Evolutionary conservation across 2,797 vertebrate genomes (phyloP).

Genomic region (Pseudocheirus occidentalis): DNA sequence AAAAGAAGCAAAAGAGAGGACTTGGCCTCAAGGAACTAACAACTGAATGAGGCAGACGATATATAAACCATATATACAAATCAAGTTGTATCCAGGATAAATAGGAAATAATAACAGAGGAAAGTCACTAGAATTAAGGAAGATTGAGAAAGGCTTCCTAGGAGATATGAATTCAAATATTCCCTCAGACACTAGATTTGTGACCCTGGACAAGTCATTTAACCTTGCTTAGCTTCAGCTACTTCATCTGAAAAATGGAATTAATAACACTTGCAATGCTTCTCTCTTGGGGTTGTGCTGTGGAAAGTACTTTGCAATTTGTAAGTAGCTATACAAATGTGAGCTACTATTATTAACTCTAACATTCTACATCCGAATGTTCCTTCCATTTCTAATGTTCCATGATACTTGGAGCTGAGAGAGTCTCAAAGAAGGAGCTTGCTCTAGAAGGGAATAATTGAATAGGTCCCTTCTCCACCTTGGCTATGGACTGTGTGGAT

Average conservation of each 20-base stretch:
- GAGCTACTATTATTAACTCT: background rate
- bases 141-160: background rate
- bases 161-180: background rate
- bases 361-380: background rate
- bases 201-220: background rate
- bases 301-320: background rate
- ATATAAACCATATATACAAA: background rate
- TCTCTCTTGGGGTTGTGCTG: background rate
- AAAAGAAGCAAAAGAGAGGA: background rate
- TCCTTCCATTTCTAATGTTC: background rate
- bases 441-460: background rate
- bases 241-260: background rate
- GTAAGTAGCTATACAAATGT: background rate
- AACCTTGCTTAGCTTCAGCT: background rate
- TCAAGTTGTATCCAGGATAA: background rate
- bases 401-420: background rate
- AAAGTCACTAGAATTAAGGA: background rate
- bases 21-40: background rate
- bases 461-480: background rate
- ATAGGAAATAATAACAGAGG: background rate
- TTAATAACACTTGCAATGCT: background rate
- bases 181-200: background rate
- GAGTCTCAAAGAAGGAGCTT: background rate
- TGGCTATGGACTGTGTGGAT: background rate
- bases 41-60: background rate